A percentile compares a stretch with the other conserved stretches of the same genome.
phyloP scores from a whole-genome alignment of 1,140 invertebrate genomes.

The Cydia amplana region DNA sequence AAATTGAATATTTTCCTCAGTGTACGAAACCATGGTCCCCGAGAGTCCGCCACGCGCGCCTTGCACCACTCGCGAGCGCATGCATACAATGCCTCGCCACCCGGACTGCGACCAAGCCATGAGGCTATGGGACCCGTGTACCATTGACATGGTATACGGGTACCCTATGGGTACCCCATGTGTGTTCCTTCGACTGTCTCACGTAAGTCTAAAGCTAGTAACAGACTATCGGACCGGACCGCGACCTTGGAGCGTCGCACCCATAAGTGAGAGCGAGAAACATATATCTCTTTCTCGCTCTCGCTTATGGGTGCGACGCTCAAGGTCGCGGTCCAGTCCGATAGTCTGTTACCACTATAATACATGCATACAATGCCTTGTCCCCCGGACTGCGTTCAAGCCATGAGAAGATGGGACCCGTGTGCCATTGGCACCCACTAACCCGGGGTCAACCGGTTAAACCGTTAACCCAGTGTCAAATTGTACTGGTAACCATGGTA shows the following conservation, averaged over 20 bases:
- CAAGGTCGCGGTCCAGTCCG: too few relatives aligned
- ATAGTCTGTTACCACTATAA: too few relatives aligned
- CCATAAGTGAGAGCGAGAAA: too few relatives aligned
- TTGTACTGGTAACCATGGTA: too few relatives aligned
- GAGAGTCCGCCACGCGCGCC: constrained; percentile 67
- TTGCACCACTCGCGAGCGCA: constrained; percentile 56
- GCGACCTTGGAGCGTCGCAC: too few relatives aligned
- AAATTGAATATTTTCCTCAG: constrained; percentile 39
- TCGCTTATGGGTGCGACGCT: too few relatives aligned
- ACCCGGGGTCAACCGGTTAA: too few relatives aligned
- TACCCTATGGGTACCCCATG: constrained; percentile 88
- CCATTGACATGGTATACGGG: constrained; percentile 86
- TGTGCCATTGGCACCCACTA: constrained; percentile 82
- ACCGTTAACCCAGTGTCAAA: too few relatives aligned
- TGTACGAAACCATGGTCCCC: constrained; percentile 64
- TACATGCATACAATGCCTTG: constrained; percentile 54
- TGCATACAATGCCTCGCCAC: constrained; percentile 52
- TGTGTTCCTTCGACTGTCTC: constrained; percentile 89
- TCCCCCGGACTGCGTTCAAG: constrained; percentile 58
- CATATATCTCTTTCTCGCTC: too few relatives aligned
- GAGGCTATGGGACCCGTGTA: constrained; percentile 84
- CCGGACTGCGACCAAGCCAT: constrained; percentile 71
- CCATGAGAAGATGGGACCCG: constrained; percentile 81
- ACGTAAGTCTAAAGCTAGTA: constrained; percentile 78
- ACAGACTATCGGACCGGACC: too few relatives aligned